Conservation (phyloP, 2,113 vertebrate species). For the Chloebia gouldiae region DNA sequence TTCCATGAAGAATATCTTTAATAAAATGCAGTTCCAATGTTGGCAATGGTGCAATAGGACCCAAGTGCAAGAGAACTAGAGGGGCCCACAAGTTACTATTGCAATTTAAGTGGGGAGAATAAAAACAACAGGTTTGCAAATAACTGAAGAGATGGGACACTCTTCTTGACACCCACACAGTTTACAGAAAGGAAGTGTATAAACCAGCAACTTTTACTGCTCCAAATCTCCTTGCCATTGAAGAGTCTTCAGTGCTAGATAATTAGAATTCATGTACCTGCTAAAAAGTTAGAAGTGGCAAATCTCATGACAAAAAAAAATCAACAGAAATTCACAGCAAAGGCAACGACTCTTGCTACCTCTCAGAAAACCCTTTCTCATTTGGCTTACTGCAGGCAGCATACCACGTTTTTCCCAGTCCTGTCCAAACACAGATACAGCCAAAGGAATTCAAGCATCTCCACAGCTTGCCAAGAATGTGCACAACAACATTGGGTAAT, state of each 20-base stretch:
- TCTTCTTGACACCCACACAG: background rate
- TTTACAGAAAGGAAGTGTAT: background rate
- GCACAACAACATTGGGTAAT: background rate
- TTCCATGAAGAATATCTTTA: conserved; percentile 10
- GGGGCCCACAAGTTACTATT: background rate
- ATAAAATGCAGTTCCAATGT: background rate
- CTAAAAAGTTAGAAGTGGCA: background rate
- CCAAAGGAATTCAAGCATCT: background rate
- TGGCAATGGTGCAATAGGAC: background rate
- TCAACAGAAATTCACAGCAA: background rate
- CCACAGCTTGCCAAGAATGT: background rate
- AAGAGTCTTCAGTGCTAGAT: background rate
- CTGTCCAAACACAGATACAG: background rate
- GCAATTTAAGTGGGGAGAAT: background rate
- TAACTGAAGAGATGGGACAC: background rate
- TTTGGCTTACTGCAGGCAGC: background rate
- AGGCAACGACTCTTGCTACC: background rate
- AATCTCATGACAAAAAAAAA: background rate
- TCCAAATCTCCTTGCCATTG: background rate
- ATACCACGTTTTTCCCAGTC: background rate
- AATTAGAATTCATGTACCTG: background rate
- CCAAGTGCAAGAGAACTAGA: background rate
- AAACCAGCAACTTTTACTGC: background rate
- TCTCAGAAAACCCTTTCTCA: background rate
- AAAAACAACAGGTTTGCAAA: background rate